Evolutionary conservation across 2,113 vertebrate genomes (phyloP), one percentile per base, ranked within the genome.

Genomic region (Oreotragus oreotragus): DNA sequence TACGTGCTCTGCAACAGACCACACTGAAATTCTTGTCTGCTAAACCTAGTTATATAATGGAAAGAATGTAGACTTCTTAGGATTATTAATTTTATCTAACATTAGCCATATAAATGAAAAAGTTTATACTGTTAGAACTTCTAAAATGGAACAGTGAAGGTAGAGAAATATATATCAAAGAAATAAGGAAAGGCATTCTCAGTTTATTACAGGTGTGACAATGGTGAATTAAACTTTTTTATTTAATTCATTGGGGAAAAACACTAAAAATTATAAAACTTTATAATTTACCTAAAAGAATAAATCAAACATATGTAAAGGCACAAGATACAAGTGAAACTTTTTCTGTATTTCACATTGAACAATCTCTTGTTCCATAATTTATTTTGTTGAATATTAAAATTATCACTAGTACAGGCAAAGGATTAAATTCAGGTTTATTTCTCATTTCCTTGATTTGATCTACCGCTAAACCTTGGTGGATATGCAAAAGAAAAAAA

Each of bases 121-220:
- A 92, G 33, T 47, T 21, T 83, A 30, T 23, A 47, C 39, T 85
- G 55, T 23, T 45, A 91, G 28, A 60, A 83, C 23, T 84, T 92
- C 62, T 90, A 92, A 80, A 91, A 55, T 93, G 43, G 27, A 88
- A 13, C 84, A 70, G 70, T n/a, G 36, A 85, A 79, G 28, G 51
- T 83, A 27, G 84, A 55, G n/a, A 79, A 27, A 70, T 93, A 86
- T 39, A 49, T 62, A 84, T 28, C 11, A 86, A 66, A 88, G 39
- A 95, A 94, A 84, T 86, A 88, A 93, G 43, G 19, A 91, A 91
- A 93, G 89, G 21, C 33, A 93, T 96, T 90, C 11, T 77, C 86
- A 92, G 70, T 81, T 83, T 86, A 85, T 81, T 77, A 76, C 1
- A 85, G 66, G n/a, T 51, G n/a, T 91, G 30, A 93, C 39, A 86